Evolutionary conservation across 2,888 invertebrate genomes (phyloP).

Genomic region (Zygothrica quintamaculata): DNA sequence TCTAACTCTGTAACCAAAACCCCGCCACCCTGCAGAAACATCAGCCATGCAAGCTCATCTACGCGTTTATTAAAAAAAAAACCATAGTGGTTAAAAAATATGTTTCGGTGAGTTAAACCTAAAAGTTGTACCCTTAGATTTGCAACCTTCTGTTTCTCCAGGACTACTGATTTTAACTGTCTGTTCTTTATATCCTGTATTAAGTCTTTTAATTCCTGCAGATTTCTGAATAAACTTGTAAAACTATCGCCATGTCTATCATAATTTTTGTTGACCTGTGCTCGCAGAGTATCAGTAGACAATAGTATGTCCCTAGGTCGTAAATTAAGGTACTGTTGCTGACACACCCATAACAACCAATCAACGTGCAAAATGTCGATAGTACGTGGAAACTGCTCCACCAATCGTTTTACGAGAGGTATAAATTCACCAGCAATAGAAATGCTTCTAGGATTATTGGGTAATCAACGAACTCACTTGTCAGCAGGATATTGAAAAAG

Average conservation of each 20-base stretch:
- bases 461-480: no score
- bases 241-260: conserved; percentile 93
- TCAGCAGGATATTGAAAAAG: no score
- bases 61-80: conserved; percentile 64
- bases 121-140: conserved; percentile 32
- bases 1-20: conserved; percentile 19
- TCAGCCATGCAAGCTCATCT: conserved; percentile 56
- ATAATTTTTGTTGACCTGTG: conserved; percentile 86
- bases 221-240: conserved; percentile 86
- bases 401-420: conserved; percentile 72
- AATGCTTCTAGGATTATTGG: conserved; percentile 86
- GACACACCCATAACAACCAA: conserved; percentile 88
- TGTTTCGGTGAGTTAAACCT: conserved; percentile 38
- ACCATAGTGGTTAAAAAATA: conserved; percentile 68
- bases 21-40: conserved; percentile 80
- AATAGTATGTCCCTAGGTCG: conserved; percentile 89
- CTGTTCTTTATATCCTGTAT: conserved; percentile 84
- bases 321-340: conserved; percentile 83
- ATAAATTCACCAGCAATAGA: conserved; percentile 86
- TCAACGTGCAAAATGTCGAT: conserved; percentile 88
- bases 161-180: conserved; percentile 73
- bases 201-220: conserved; percentile 86
- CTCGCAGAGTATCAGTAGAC: conserved; percentile 85
- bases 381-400: conserved; percentile 86
- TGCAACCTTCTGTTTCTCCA: background rate